phyloP scores from a whole-genome alignment of 2,113 vertebrate genomes.

The Echinops telfairi region DNA sequence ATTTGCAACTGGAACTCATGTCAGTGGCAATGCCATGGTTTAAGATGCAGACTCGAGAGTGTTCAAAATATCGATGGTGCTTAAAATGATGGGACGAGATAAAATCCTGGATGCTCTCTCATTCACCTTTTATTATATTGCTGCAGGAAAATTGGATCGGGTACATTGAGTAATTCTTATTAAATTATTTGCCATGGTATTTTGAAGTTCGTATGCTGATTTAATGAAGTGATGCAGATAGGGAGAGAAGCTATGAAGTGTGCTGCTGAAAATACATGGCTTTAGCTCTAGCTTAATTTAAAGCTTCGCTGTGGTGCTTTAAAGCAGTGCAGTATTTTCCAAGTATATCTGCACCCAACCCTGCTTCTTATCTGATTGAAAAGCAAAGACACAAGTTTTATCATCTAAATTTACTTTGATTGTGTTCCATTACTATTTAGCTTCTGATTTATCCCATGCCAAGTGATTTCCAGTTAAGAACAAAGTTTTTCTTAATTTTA shows the following conservation, averaged over 20 bases:
- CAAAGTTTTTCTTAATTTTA: constrained; percentile 69
- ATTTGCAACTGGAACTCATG: neutral
- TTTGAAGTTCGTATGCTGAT: constrained; percentile 68
- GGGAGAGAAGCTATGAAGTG: constrained; percentile 51
- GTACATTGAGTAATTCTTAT: constrained; percentile 75
- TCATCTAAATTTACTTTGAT: constrained; percentile 67
- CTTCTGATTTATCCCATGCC: constrained; percentile 63
- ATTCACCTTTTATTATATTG: constrained; percentile 70
- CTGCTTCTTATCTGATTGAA: constrained; percentile 61
- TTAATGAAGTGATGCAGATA: constrained; percentile 69
- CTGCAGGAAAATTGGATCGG: constrained; percentile 67
- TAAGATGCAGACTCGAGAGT: constrained; percentile 47
- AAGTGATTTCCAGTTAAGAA: constrained; percentile 75
- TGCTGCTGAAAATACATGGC: constrained; percentile 62
- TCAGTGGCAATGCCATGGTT: neutral
- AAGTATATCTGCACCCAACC: constrained; percentile 22
- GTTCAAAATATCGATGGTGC: constrained; percentile 4
- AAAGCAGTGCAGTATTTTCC: constrained; percentile 5
- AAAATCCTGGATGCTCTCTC: constrained; percentile 46
- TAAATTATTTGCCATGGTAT: constrained; percentile 67
- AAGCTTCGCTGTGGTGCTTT: constrained; percentile 32
- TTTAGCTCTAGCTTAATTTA: constrained; percentile 64
- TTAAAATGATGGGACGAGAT: constrained; percentile 51
- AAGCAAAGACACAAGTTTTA: constrained; percentile 56
- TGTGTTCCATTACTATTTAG: constrained; percentile 58